A percentile compares a stretch with the other conserved stretches of the same genome.
These are phyloP conservation scores for Atopsyche davidsoni DNA, from an alignment of 1,140 invertebrate genomes.

Conservation along the genomic window DNA sequence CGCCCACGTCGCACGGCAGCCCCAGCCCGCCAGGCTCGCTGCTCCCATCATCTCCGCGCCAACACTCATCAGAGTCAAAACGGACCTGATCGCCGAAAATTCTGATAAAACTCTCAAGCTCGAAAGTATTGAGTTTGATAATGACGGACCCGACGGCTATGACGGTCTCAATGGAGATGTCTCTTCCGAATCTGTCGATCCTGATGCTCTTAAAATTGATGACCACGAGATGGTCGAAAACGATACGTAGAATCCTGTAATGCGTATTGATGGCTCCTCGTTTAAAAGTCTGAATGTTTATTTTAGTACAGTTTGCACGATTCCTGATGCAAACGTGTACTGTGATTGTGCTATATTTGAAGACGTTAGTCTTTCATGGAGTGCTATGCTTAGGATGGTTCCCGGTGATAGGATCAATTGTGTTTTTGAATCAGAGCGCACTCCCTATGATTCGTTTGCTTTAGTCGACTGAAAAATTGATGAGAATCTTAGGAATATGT, in stretches of 20 bases:
- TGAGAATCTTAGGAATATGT: too few relatives aligned
- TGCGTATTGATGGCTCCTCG: too few relatives aligned
- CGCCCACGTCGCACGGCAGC: slow-evolving; percentile 25
- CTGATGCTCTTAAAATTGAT: slow-evolving; percentile 15
- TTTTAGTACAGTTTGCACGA: too few relatives aligned
- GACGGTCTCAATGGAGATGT: slow-evolving; percentile 14
- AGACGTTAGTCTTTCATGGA: too few relatives aligned
- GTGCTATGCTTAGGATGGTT: too few relatives aligned
- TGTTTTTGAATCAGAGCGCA: too few relatives aligned
- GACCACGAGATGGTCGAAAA: slow-evolving; percentile 8
- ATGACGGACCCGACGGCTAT: slow-evolving; percentile 13
- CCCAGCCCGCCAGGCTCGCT: slow-evolving; percentile 53
- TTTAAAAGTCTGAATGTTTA: too few relatives aligned
- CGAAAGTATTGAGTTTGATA: slow-evolving; percentile 10
- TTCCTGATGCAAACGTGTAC: too few relatives aligned
- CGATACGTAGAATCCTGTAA: background rate
- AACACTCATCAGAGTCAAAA: slow-evolving; percentile 24
- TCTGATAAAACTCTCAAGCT: background rate
- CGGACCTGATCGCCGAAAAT: slow-evolving; percentile 5
- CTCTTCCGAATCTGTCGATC: slow-evolving; percentile 12
- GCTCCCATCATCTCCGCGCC: slow-evolving; percentile 48
- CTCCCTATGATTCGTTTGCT: too few relatives aligned
- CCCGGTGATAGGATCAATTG: too few relatives aligned
- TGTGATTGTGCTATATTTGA: too few relatives aligned
- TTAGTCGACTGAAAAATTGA: too few relatives aligned